Conservation (phyloP, 2,888 invertebrate species). For the Chrysina gloriosa region DNA sequence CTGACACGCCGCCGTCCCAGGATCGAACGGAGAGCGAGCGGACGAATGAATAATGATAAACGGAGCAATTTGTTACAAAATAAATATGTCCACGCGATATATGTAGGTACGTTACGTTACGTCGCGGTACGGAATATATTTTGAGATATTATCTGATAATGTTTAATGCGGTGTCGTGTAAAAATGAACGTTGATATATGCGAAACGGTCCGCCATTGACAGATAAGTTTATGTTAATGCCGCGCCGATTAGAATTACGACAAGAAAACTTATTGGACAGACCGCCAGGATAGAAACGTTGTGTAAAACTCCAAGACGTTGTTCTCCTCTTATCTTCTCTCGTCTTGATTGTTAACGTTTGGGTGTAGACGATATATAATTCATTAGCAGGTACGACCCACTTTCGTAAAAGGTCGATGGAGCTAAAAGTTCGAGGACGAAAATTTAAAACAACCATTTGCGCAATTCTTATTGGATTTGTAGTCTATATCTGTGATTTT, state of each 20-base stretch:
- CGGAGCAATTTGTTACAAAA: conserved; percentile 28
- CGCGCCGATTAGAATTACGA: conserved; percentile 16
- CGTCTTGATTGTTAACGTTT: too few species aligned
- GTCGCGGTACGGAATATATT: background rate
- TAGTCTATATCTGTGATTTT: too few species aligned
- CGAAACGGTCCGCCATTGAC: conserved; percentile 5
- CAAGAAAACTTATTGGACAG: background rate
- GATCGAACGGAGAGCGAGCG: background rate
- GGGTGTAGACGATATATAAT: too few species aligned
- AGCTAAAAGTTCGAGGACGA: too few species aligned
- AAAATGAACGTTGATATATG: conserved; percentile 23
- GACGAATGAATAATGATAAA: conserved; percentile 20
- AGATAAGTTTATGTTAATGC: conserved; percentile 27
- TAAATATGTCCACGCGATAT: background rate
- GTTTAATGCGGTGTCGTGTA: background rate
- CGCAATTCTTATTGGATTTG: too few species aligned
- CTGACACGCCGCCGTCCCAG: background rate
- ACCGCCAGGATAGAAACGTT: background rate
- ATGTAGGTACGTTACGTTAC: background rate
- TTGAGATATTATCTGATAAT: conserved; percentile 21
- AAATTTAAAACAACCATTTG: too few species aligned
- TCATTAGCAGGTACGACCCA: too few species aligned
- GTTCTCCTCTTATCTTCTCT: too few species aligned
- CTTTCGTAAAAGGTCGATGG: too few species aligned
- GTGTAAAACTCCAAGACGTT: background rate